These are phyloP conservation scores for Enchytraeus crypticus DNA, from an alignment of 2,888 invertebrate species.

Conservation along the genomic window DNA sequence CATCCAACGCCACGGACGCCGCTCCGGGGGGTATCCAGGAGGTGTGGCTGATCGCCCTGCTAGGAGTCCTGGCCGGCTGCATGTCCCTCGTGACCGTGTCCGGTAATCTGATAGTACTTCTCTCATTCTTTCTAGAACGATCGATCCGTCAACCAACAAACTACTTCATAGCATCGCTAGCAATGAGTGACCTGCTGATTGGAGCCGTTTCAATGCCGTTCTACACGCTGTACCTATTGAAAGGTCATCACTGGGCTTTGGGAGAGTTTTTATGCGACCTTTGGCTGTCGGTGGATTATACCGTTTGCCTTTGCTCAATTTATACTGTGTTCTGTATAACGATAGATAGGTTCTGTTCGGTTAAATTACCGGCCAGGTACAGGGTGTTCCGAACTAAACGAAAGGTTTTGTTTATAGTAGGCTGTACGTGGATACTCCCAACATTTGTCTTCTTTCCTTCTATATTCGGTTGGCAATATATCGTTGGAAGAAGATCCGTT, in stretches of 20 bases:
- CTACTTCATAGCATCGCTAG: conserved; percentile 87
- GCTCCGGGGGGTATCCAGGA: background rate
- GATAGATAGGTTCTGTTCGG: conserved; percentile 95
- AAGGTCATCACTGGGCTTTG: conserved; percentile 84
- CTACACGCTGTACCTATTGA: conserved; percentile 91
- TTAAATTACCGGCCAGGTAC: conserved; percentile 96
- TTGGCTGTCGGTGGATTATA: conserved; percentile 97
- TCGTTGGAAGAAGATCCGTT: conserved; percentile 73
- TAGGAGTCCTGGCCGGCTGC: conserved; percentile 74
- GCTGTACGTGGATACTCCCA: conserved; percentile 92
- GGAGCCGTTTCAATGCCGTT: conserved; percentile 65
- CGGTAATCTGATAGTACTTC: conserved; percentile 87
- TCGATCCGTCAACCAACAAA: conserved; percentile 89
- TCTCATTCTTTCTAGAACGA: conserved; percentile 88
- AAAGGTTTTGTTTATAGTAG: conserved; percentile 84
- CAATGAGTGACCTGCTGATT: conserved; percentile 92
- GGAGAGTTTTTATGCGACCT: conserved; percentile 91
- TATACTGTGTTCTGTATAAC: conserved; percentile 98
- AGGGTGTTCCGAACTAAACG: conserved; percentile 91
- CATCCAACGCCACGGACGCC: background rate
- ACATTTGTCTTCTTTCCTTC: conserved; percentile 91
- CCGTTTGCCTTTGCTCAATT: conserved; percentile 87
- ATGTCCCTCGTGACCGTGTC: conserved; percentile 82
- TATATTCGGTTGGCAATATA: conserved; percentile 97
- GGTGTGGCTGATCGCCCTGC: conserved; percentile 73